These are phyloP conservation scores for Zoanthus sansibaricus DNA, from an alignment of 92 coral and sea anemone genomes.

Conservation along the genomic window DNA sequence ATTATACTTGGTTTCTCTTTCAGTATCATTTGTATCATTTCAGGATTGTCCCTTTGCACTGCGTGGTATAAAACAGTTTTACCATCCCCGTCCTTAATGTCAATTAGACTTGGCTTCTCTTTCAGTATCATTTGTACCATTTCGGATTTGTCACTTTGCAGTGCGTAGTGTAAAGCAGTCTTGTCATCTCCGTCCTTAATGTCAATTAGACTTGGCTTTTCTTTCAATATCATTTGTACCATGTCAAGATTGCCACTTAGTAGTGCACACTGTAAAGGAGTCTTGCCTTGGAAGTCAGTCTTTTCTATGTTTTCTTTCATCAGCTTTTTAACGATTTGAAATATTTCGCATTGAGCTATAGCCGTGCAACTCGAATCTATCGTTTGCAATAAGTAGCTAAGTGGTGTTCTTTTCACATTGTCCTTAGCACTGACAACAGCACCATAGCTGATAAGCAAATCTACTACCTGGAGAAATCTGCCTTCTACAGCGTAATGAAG, in stretches of 20 bases:
- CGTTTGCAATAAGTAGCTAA: background rate
- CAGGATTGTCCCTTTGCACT: background rate
- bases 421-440: background rate
- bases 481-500: conserved; percentile 17
- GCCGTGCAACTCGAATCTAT: background rate
- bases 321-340: background rate
- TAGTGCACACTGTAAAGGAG: background rate
- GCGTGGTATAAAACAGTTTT: background rate
- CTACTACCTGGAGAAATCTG: background rate
- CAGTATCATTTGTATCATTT: background rate
- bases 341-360: background rate
- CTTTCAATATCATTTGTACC: background rate
- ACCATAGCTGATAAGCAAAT: background rate
- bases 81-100: background rate
- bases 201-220: background rate
- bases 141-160: background rate
- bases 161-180: conserved; percentile 5
- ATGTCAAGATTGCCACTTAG: background rate
- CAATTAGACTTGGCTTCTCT: background rate
- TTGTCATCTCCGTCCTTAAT: background rate
- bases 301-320: background rate
- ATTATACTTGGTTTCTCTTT: background rate
- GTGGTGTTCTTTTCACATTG: background rate
- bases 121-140: background rate
- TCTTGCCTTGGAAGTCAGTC: background rate